phyloP scores from a whole-genome alignment of 2,797 vertebrate species.

The Pteronotus mesoamericanus region DNA sequence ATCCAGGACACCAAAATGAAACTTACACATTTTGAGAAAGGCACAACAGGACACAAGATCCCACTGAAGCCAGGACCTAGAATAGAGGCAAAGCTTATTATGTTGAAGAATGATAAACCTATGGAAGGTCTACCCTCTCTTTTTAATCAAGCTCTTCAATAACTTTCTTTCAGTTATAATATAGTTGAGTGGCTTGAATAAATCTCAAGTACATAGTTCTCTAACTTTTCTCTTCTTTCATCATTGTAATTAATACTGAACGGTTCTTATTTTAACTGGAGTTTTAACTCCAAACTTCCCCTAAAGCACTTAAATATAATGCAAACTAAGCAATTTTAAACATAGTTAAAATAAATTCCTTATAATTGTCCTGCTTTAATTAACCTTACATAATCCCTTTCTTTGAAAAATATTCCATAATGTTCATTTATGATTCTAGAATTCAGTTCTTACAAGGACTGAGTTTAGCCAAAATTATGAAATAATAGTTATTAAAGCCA shows the following conservation, averaged over 20 bases:
- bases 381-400: not conserved
- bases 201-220: not conserved
- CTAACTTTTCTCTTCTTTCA: not conserved
- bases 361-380: not conserved
- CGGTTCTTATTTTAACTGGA: conserved; percentile 6
- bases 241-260: conserved; percentile 21
- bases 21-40: not conserved
- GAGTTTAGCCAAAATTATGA: not conserved
- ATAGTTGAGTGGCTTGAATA: not conserved
- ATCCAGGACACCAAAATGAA: not conserved
- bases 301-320: not conserved
- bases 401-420: not conserved
- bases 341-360: conserved; percentile 3
- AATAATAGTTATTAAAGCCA: not conserved
- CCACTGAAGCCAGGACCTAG: not conserved
- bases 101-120: not conserved
- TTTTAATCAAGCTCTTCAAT: not conserved
- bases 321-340: not conserved
- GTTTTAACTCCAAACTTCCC: not conserved
- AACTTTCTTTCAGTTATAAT: not conserved
- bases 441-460: not conserved
- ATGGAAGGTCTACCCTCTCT: accelerated
- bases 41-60: not conserved
- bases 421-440: not conserved
- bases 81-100: not conserved